A percentile compares a stretch with the other conserved stretches of the same genome.
Evolutionary conservation across 2,113 vertebrate species (phyloP).

Genomic region (Anseranas semipalmata): DNA sequence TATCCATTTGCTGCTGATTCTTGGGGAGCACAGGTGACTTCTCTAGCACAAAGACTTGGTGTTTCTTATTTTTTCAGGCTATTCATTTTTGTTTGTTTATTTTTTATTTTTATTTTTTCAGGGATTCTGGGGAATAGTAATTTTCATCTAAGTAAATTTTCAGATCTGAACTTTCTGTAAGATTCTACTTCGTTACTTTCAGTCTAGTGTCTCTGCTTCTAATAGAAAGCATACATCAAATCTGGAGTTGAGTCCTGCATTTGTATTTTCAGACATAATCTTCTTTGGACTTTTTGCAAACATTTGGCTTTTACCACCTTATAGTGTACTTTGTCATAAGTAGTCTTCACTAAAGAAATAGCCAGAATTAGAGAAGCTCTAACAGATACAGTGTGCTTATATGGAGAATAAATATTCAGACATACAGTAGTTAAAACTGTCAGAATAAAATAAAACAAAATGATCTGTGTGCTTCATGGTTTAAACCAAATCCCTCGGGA

Average conservation of each 20-base stretch:
- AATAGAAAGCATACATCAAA: not conserved
- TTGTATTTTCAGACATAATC: not conserved
- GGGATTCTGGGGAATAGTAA: not conserved
- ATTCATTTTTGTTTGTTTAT: not conserved
- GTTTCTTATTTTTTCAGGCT: not conserved
- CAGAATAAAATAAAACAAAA: not conserved
- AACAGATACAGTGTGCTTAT: not conserved
- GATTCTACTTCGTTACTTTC: not conserved
- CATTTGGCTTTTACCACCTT: accelerated
- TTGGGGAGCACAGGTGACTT: not conserved
- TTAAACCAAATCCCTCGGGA: conserved; percentile 20
- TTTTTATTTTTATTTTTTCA: no score
- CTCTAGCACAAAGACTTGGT: not conserved
- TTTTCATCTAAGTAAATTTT: not conserved
- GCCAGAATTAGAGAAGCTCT: not conserved
- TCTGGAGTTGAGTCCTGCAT: not conserved
- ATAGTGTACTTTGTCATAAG: not conserved
- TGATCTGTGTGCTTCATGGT: not conserved
- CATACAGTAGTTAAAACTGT: not conserved
- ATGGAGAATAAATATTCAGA: not conserved
- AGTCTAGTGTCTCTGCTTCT: not conserved
- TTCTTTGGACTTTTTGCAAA: not conserved
- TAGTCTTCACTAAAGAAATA: not conserved
- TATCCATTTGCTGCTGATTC: not conserved
- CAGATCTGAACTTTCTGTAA: not conserved